phyloP scores from a whole-genome alignment of 2,888 invertebrate species.

The Diplolepis rosae region DNA sequence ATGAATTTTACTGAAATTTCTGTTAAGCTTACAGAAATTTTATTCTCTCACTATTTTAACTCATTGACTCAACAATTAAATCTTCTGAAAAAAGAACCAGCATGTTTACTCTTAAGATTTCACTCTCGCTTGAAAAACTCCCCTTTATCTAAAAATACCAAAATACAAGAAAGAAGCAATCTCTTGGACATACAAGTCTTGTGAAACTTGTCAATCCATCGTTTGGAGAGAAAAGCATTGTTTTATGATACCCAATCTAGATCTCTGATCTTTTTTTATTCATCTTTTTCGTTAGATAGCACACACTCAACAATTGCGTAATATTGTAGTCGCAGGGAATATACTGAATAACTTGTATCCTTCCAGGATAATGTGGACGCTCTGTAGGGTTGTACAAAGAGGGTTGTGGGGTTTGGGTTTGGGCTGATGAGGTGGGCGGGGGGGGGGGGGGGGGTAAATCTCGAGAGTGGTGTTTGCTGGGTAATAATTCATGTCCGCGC shows the following conservation, averaged over 20 bases:
- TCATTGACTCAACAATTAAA: too few relatives aligned
- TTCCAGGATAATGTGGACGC: constrained; percentile 16
- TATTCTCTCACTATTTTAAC: too few relatives aligned
- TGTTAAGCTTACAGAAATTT: too few relatives aligned
- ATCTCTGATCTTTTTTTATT: constrained; percentile 29
- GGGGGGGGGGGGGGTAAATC: constrained; percentile 32
- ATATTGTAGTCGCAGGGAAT: constrained; percentile 17
- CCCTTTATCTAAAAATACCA: background rate
- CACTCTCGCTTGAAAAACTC: too few relatives aligned
- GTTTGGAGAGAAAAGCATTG: constrained; percentile 28
- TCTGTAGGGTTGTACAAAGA: background rate
- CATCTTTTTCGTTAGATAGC: constrained; percentile 6
- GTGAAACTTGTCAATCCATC: constrained; percentile 26
- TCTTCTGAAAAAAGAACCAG: too few relatives aligned
- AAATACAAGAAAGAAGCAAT: background rate
- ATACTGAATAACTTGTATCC: constrained; percentile 15
- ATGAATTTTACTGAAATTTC: too few relatives aligned
- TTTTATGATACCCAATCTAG: constrained; percentile 22
- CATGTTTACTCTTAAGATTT: too few relatives aligned
- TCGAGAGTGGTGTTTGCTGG: constrained; percentile 44
- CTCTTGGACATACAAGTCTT: constrained; percentile 1
- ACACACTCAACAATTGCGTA: constrained; percentile 17
- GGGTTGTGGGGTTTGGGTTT: too few relatives aligned
- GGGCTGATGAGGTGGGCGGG: too few relatives aligned
- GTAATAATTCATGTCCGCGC: constrained; percentile 46